phyloP scores from a whole-genome alignment of 2,888 invertebrate species.

The Sipha maydis region DNA sequence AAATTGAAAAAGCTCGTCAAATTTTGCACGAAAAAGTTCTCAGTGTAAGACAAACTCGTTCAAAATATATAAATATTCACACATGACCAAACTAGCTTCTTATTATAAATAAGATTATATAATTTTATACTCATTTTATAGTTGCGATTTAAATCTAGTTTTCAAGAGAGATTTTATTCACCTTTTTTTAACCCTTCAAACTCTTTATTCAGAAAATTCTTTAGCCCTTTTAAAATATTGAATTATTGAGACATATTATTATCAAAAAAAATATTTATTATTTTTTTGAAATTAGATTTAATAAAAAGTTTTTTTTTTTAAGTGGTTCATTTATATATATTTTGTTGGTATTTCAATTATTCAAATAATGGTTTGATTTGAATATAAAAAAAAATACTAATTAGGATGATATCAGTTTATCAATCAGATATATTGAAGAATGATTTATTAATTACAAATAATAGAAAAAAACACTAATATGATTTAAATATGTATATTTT shows the following conservation, averaged over 20 bases:
- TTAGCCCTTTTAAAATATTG: background rate
- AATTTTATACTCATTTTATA: background rate
- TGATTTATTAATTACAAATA: no score
- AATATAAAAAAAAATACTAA: no score
- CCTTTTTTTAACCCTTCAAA: background rate
- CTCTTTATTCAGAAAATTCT: background rate
- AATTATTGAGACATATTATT: background rate
- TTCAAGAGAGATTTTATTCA: constrained; percentile 37
- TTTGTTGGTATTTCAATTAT: no score
- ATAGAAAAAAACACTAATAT: no score
- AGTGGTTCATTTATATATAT: no score
- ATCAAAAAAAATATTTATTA: no score
- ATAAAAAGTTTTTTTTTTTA: no score
- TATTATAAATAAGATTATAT: background rate
- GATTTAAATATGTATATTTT: no score
- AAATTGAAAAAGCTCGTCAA: constrained; percentile 56
- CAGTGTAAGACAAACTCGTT: constrained; percentile 54
- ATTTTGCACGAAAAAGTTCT: constrained; percentile 50
- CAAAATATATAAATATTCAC: constrained; percentile 21
- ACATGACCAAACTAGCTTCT: constrained; percentile 15
- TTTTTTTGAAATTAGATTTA: no score
- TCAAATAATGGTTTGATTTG: no score
- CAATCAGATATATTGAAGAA: no score
- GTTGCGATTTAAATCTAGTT: background rate
- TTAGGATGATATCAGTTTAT: no score